Evolutionary conservation across 2,113 vertebrate species (phyloP).

Genomic region (Otolemur garnettii): DNA sequence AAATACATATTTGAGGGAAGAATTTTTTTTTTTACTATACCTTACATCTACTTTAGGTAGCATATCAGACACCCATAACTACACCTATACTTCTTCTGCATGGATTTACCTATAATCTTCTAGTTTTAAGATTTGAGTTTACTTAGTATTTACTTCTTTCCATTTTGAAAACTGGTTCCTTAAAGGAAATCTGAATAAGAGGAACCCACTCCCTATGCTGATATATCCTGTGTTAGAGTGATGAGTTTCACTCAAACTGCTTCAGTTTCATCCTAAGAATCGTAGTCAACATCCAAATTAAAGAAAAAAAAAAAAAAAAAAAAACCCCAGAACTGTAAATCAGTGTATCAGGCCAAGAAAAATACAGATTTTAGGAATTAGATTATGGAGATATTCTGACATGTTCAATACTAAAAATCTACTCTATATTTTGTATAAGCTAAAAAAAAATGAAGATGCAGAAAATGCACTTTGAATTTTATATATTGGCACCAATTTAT

Average conservation of each 20-base stretch:
- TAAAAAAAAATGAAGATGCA: neutral
- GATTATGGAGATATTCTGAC: neutral
- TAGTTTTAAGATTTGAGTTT: conserved; percentile 9
- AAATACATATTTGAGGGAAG: neutral
- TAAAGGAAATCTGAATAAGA: conserved; percentile 13
- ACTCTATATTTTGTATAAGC: neutral
- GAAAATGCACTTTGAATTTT: conserved; percentile 13
- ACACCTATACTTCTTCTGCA: neutral
- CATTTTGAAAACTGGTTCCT: neutral
- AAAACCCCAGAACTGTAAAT: neutral
- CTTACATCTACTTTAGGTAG: neutral
- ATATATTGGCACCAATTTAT: neutral
- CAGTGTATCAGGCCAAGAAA: neutral
- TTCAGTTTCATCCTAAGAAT: neutral
- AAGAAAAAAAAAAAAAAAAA: neutral
- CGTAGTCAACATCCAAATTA: neutral
- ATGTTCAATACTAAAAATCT: neutral
- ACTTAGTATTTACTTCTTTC: neutral
- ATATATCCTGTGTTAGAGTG: neutral
- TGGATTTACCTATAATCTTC: neutral
- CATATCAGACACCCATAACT: neutral
- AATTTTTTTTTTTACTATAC: neutral
- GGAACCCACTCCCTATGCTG: neutral
- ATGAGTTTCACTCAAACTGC: neutral
- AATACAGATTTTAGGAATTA: conserved; percentile 19